Base-by-base conservation (phyloP, 2,797 vertebrate species). In the Hypotaenidia philippensis region DNA sequence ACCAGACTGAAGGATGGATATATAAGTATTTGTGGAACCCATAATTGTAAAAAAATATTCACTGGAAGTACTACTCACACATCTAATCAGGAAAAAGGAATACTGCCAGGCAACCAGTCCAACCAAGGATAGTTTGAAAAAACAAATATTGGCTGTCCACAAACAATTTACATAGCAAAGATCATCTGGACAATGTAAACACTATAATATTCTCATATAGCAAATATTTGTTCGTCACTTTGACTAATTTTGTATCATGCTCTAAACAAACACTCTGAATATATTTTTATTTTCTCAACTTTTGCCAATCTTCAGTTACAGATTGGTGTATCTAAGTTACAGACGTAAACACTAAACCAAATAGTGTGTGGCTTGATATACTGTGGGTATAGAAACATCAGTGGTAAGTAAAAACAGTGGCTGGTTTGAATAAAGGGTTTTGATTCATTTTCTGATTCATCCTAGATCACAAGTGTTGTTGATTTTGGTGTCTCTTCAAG, bases 151-250 rank as follows among this genome's bases (percentile, higher is more conserved):
- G 64, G 79, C 72, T 89, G 23, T 92, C 47, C 47, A 72, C 64
- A 87, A 53, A 80, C 23, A 78, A 92, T 87, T 87, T 79, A 70
- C 1, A 2, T 44, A 83, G 38, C 23, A 86, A 85, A 89, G 47
- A 83, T 89, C 31, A 72, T 91, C 65, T 92, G 69, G 83, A 88
- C 84, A 81, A 41, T 10, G 83, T 79, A 86, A 93, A 91, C 53
- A 78, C 14, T 59, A 15, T 72, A 89, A 88, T 88, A 71, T 11
- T 66, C 32, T 89, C 50, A 76, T 59, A 70, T 21, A 96, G 41
- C 36, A 92, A 90, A 82, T 75, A 92, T 87, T 87, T 95, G 53
- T 71, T 88, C 47, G 40, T 78, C 82, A 88, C 78, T 83, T 90
- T 88, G 55, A 59, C 34, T 83, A 65, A 89, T 93, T 95, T 79